phyloP scores from a whole-genome alignment of 1,140 invertebrate species.

The Rhopalosiphum maidis region DNA sequence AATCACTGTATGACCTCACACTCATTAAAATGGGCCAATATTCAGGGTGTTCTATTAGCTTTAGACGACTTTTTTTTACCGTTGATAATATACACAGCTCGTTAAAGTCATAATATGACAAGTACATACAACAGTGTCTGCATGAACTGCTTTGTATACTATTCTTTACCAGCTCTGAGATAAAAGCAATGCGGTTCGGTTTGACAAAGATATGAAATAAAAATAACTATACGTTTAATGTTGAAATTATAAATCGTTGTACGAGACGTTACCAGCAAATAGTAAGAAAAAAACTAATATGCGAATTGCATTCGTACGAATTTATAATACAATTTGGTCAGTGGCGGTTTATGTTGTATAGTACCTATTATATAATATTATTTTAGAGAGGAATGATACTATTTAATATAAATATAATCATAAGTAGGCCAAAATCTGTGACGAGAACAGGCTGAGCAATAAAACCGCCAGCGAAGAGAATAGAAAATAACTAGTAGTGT shows the following conservation, averaged over 20 bases:
- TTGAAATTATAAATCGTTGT: background rate
- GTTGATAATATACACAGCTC: background rate
- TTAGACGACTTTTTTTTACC: background rate
- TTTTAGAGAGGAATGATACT: background rate
- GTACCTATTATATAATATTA: no score
- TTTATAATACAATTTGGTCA: background rate
- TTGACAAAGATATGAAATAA: background rate
- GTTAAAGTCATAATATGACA: slow-evolving; percentile 3
- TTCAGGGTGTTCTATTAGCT: background rate
- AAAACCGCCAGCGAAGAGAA: background rate
- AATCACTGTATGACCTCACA: slow-evolving; percentile 4
- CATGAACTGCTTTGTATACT: background rate
- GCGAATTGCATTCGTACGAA: background rate
- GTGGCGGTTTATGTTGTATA: background rate
- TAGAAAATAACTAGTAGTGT: slow-evolving; percentile 8
- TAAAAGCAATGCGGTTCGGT: background rate
- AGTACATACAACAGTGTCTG: background rate
- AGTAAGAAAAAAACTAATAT: background rate
- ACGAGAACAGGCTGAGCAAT: background rate
- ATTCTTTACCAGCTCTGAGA: background rate
- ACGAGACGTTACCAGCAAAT: background rate
- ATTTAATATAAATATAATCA: background rate
- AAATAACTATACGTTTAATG: background rate
- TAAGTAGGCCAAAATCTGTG: background rate
- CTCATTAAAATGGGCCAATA: background rate